phyloP scores from a whole-genome alignment of 37 sponge, comb jelly and placozoan genomes.

The Hormiphora californensis region DNA sequence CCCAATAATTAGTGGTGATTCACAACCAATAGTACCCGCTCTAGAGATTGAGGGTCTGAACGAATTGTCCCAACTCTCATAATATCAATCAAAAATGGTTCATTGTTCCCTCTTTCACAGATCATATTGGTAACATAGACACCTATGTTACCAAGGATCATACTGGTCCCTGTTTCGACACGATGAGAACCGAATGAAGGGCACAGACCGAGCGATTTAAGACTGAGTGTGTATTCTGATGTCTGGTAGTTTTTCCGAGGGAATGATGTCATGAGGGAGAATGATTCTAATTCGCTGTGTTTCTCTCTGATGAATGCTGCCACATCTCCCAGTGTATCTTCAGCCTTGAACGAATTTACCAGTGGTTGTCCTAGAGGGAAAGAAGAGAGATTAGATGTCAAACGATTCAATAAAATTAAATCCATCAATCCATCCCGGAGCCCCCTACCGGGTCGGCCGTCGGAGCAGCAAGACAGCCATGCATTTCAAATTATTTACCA shows the following conservation, averaged over 20 bases:
- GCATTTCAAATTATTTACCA: too few relatives aligned
- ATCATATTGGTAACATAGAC: too few relatives aligned
- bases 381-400: not conserved
- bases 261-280: conserved; percentile 12
- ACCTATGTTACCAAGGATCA: too few relatives aligned
- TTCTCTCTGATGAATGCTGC: not conserved
- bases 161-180: not conserved
- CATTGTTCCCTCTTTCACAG: not conserved
- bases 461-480: too few relatives aligned
- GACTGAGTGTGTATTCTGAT: not conserved
- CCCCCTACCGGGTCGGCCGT: too few relatives aligned
- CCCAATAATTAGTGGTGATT: too few relatives aligned
- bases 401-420: too few relatives aligned
- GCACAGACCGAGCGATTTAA: conserved; percentile 10
- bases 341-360: conserved; percentile 15
- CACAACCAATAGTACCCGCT: too few relatives aligned
- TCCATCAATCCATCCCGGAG: too few relatives aligned
- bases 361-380: not conserved
- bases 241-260: conserved; percentile 10
- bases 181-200: conserved; percentile 9
- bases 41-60: too few relatives aligned
- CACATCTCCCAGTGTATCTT: conserved; percentile 24
- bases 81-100: not conserved
- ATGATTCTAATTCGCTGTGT: not conserved
- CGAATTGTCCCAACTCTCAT: not conserved